phyloP scores from a whole-genome alignment of 2,113 vertebrate genomes.

The Erythrolamprus reginae region DNA sequence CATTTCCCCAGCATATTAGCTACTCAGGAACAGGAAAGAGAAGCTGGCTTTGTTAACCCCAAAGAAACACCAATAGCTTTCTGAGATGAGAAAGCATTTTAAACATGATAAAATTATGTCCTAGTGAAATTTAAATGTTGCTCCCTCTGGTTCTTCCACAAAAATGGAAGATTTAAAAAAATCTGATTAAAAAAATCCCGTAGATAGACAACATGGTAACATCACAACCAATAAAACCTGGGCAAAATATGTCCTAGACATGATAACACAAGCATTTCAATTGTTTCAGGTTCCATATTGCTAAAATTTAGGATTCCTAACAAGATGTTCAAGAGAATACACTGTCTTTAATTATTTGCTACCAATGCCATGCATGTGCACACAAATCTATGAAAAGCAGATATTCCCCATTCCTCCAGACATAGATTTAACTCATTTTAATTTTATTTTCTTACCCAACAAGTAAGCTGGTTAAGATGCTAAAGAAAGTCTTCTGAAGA shows the following conservation, averaged over 20 bases:
- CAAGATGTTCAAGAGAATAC: slow-evolving; percentile 12
- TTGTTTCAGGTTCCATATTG: accelerated
- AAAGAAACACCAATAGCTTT: neutral
- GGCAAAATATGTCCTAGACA: neutral
- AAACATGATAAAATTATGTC: slow-evolving; percentile 25
- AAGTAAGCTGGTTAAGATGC: neutral
- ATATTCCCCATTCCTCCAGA: neutral
- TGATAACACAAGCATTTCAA: neutral
- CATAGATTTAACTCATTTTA: neutral
- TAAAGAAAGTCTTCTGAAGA: neutral
- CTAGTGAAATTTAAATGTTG: slow-evolving; percentile 23
- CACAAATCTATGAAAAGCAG: neutral
- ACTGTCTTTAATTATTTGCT: neutral
- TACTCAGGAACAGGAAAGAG: neutral
- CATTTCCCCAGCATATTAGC: neutral
- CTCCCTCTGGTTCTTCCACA: neutral
- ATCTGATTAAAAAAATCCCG: neutral
- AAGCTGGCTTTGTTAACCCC: neutral
- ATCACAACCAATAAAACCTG: neutral
- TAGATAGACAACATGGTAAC: slow-evolving; percentile 9
- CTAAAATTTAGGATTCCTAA: neutral
- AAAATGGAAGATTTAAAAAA: too few relatives aligned
- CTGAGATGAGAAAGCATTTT: neutral
- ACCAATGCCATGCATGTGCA: too few relatives aligned
- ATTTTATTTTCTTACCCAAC: neutral